phyloP scores from a whole-genome alignment of 2,797 vertebrate species.

The Lepus townsendii region DNA sequence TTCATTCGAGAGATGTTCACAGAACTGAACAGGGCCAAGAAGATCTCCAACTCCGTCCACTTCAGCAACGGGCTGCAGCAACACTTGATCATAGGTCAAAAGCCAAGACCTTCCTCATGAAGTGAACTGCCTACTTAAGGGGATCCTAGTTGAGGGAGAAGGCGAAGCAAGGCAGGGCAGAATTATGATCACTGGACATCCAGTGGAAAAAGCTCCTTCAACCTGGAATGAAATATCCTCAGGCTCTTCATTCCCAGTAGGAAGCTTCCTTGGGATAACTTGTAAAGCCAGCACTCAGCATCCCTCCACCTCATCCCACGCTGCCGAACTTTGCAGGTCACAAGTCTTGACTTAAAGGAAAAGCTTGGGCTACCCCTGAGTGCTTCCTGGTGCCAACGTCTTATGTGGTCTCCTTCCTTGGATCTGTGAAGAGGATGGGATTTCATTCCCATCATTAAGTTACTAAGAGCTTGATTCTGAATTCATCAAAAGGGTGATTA shows the following conservation, averaged over 20 bases:
- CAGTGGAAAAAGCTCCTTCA: background rate
- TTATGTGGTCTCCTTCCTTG: background rate
- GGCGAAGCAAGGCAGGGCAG: background rate
- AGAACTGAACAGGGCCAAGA: background rate
- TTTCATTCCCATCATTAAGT: background rate
- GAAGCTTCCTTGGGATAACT: background rate
- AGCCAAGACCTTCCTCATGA: background rate
- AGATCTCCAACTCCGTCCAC: background rate
- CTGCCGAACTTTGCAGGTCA: background rate
- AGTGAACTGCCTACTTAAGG: background rate
- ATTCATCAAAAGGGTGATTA: constrained; percentile 9
- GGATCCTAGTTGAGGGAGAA: background rate
- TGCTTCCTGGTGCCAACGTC: accelerated
- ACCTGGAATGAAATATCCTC: background rate
- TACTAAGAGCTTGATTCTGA: background rate
- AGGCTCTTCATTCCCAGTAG: background rate
- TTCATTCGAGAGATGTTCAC: background rate
- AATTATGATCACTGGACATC: background rate
- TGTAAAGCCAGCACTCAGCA: background rate
- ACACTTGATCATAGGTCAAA: background rate
- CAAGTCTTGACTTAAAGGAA: background rate
- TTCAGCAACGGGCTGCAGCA: background rate
- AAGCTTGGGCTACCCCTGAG: background rate
- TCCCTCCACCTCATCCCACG: background rate
- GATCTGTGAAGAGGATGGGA: background rate